Base-by-base conservation (phyloP, 2,797 vertebrate species). In the Chelonia mydas region DNA sequence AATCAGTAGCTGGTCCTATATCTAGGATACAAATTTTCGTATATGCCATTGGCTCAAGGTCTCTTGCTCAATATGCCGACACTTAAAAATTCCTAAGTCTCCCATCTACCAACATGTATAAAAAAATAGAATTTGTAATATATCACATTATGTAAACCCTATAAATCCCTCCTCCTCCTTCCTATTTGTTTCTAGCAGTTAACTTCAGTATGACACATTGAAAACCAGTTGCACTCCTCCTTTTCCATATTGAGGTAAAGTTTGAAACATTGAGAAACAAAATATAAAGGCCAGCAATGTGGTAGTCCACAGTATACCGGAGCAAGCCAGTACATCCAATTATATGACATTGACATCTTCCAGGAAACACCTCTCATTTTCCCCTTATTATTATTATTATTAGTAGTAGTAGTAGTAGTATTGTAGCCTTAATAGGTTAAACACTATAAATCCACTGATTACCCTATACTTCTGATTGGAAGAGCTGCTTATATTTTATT, bases 321-420 rank as follows among this genome's bases (percentile, higher is more conserved):
- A 74, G 37, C 3, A 74, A 74, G 33, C 33, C 61, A 65, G 61
- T 61, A 16, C 19, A 6, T n/a, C 51, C 3, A 9, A 37, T 3
- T 41, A 3, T 0, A 15, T 2, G 33, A 5, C 8, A 2, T 23
- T 74, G 10, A 11, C 49, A 83, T 81, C 5, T 0, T 0, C 0
- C 49, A 23, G 59, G 65, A 86, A 92, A 31, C 27, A 11, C 19
- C 27, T 57, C 81, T 33, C 41, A 41, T 78, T 6, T 1, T 53
- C 72, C 23, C 21, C 74, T 68, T 49, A 61, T 0, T 47, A 84
- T n/a, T n/a, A n/a, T n/a, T n/a, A n/a, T n/a, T n/a, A n/a, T n/a
- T n/a, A n/a, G n/a, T n/a, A n/a, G n/a, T n/a, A n/a, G n/a, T n/a
- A n/a, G n/a, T n/a, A n/a, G n/a, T n/a, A n/a, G 37, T 23, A 72